These are phyloP conservation scores for Diplodus puntazzo DNA, from an alignment of 2,797 vertebrate genomes.

Conservation along the genomic window DNA sequence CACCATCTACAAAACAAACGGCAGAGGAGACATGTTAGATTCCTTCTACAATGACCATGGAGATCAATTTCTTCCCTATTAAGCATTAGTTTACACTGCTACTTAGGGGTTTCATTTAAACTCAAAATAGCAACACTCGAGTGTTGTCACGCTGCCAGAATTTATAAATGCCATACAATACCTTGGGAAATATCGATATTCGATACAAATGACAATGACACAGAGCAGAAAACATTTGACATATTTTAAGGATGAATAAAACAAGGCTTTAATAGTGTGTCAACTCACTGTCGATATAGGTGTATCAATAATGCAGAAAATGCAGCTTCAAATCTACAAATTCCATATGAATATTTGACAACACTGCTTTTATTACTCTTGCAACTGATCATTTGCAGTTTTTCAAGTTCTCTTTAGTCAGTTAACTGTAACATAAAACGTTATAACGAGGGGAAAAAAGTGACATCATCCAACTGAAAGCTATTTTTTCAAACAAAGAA, in stretches of 20 bases:
- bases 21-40: neutral
- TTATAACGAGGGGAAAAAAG: neutral
- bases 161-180: too few relatives aligned
- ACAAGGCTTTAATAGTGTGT: too few relatives aligned
- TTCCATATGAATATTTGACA: too few relatives aligned
- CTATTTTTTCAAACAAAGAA: neutral
- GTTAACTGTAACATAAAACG: neutral
- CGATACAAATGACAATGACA: too few relatives aligned
- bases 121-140: neutral
- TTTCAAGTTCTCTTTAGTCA: neutral
- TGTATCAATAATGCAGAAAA: too few relatives aligned
- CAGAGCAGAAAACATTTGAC: too few relatives aligned
- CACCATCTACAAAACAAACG: constrained; percentile 23
- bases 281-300: too few relatives aligned
- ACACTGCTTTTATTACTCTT: too few relatives aligned
- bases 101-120: neutral
- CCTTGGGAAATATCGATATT: too few relatives aligned
- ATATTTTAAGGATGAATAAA: too few relatives aligned
- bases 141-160: too few relatives aligned
- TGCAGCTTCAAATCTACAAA: too few relatives aligned
- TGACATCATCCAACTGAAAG: neutral
- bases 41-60: neutral
- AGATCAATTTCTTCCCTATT: neutral
- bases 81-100: neutral
- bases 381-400: neutral